Evolutionary conservation across 53 echinoderm and acorn worm species (phyloP).

Genomic region (Arbacia lixula): DNA sequence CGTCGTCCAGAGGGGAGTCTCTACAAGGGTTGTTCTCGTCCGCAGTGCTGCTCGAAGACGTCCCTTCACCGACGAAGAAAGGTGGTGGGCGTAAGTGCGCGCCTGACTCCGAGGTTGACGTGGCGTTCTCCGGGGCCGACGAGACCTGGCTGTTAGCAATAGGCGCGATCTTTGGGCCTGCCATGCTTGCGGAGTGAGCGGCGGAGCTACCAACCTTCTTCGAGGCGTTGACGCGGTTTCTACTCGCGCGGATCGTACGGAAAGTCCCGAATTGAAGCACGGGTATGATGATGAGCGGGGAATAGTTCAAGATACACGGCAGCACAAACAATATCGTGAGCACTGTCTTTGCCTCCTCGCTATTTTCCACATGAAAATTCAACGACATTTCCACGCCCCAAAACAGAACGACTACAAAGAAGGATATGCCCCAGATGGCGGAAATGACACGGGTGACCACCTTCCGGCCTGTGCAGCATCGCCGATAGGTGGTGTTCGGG

Average conservation of each 20-base stretch:
- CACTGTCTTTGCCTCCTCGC: neutral
- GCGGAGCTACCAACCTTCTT: neutral
- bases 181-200: neutral
- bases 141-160: neutral
- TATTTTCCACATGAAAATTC: neutral
- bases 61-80: too few relatives aligned
- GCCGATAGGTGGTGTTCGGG: conserved; percentile 44
- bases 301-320: conserved; percentile 26
- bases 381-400: conserved; percentile 19
- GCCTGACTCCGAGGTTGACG: too few relatives aligned
- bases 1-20: too few relatives aligned
- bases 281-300: conserved; percentile 19
- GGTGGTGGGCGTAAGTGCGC: too few relatives aligned
- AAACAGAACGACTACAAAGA: conserved; percentile 29
- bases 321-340: neutral
- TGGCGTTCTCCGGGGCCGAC: too few relatives aligned
- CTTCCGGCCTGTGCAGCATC: conserved; percentile 55
- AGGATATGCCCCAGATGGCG: conserved; percentile 58
- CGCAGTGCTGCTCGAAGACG: too few relatives aligned
- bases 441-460: conserved; percentile 12
- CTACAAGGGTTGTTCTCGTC: too few relatives aligned
- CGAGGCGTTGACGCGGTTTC: conserved; percentile 8
- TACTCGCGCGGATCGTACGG: conserved; percentile 20
- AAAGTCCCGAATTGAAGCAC: conserved; percentile 20
- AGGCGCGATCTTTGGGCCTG: neutral